These are phyloP conservation scores for Eufriesea mexicana DNA, from an alignment of 1,140 invertebrate genomes.

Conservation along the genomic window DNA sequence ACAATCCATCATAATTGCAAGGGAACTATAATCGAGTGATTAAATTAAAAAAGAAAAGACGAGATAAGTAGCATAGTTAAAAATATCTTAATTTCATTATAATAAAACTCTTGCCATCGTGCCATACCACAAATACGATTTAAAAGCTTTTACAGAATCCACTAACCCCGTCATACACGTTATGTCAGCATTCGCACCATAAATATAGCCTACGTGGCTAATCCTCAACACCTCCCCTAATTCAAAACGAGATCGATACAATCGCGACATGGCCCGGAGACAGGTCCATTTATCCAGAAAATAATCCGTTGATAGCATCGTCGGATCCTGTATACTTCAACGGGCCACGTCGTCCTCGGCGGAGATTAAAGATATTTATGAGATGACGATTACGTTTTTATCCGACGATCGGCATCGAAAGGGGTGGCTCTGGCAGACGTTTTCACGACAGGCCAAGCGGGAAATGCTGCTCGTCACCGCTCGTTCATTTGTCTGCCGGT, in stretches of 20 bases:
- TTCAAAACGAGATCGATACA: constrained; percentile 13
- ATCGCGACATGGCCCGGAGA: constrained; percentile 43
- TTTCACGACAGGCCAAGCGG: constrained; percentile 79
- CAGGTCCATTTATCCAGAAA: constrained; percentile 80
- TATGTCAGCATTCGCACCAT: background rate
- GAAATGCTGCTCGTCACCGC: constrained; percentile 80
- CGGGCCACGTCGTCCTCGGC: constrained; percentile 36
- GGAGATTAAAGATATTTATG: constrained; percentile 81
- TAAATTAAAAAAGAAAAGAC: too few relatives aligned
- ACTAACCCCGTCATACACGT: too few relatives aligned
- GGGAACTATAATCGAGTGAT: background rate
- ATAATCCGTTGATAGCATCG: constrained; percentile 81
- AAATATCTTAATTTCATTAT: too few relatives aligned
- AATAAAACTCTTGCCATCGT: too few relatives aligned
- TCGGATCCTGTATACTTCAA: constrained; percentile 60
- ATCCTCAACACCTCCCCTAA: constrained; percentile 9
- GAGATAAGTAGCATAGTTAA: too few relatives aligned
- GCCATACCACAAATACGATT: too few relatives aligned
- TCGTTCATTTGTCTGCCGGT: constrained; percentile 78
- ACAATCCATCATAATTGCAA: too few relatives aligned
- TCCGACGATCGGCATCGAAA: constrained; percentile 79
- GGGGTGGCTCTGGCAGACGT: constrained; percentile 71
- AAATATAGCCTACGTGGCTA: background rate
- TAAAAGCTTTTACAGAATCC: too few relatives aligned
- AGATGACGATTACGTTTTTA: constrained; percentile 81